A percentile compares a stretch with the other conserved stretches of the same genome.
Evolutionary conservation across 2,888 invertebrate genomes (phyloP).

Genomic region (Erebia palarica): DNA sequence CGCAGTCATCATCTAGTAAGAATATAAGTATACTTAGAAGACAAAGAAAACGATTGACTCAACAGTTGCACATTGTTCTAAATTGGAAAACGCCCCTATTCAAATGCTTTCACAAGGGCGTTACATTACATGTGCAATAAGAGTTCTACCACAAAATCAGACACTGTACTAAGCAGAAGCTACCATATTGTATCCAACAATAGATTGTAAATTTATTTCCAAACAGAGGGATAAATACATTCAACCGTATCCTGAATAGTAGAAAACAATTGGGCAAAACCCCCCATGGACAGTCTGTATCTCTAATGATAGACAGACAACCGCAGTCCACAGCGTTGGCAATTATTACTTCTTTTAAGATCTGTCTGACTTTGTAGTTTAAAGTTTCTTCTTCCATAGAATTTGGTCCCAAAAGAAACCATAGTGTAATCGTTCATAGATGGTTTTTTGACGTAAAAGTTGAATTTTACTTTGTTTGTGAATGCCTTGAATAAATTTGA

Average conservation of each 20-base stretch:
- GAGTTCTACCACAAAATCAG: conserved; percentile 42
- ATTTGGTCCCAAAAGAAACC: no score
- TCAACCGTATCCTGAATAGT: not conserved
- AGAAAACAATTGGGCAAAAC: conserved; percentile 1
- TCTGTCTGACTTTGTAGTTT: no score
- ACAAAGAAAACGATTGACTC: not conserved
- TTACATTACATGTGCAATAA: not conserved
- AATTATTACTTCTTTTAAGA: no score
- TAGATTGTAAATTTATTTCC: conserved; percentile 58
- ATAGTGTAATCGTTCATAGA: no score
- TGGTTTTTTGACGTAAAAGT: no score
- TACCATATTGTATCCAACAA: conserved; percentile 63
- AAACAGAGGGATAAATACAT: conserved; percentile 50
- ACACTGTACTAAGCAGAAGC: conserved; percentile 58
- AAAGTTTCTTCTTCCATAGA: no score
- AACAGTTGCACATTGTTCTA: not conserved
- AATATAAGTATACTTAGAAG: no score
- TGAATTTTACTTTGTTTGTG: no score
- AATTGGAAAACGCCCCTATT: not conserved
- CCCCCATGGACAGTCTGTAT: conserved; percentile 8
- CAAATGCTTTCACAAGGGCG: not conserved
- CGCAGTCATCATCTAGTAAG: no score
- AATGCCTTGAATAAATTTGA: no score
- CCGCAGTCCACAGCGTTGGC: not conserved
- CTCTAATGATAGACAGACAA: not conserved